A percentile compares a stretch with the other conserved stretches of the same genome.
Conservation (phyloP, 2,797 vertebrate species). For the Huso huso region DNA sequence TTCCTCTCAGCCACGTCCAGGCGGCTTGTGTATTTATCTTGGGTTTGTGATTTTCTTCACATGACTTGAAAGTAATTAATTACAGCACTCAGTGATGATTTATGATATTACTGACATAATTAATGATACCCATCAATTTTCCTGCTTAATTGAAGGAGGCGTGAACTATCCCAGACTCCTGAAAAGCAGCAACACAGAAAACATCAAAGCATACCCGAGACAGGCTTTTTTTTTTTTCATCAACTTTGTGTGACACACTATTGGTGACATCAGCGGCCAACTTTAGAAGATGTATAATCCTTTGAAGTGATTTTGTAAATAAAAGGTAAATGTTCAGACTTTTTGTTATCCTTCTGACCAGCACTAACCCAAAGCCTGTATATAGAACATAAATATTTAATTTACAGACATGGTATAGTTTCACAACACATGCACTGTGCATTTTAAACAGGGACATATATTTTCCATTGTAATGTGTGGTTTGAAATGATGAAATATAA, state of each 20-base stretch:
- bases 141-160: conserved; percentile 82
- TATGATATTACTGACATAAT: conserved; percentile 94
- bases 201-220: conserved; percentile 37
- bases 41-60: conserved; percentile 79
- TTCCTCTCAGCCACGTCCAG: conserved; percentile 38
- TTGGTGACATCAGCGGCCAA: conserved; percentile 16
- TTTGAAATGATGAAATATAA: neutral
- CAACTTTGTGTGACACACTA: neutral
- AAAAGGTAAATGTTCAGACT: conserved; percentile 40
- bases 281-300: conserved; percentile 37
- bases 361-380: conserved; percentile 64
- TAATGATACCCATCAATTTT: conserved; percentile 96
- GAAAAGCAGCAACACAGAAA: conserved; percentile 51
- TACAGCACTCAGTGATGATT: conserved; percentile 83
- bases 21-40: conserved; percentile 72
- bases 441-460: conserved; percentile 57
- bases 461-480: neutral
- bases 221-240: conserved; percentile 1
- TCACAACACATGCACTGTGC: conserved; percentile 51
- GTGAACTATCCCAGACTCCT: conserved; percentile 49
- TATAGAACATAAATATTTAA: conserved; percentile 75
- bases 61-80: conserved; percentile 92
- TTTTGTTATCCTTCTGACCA: conserved; percentile 43
- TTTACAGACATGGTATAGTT: conserved; percentile 63
- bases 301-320: conserved; percentile 38